Evolutionary conservation across 1,140 invertebrate species (phyloP).

Genomic region (Pogonognathellus flavescens): DNA sequence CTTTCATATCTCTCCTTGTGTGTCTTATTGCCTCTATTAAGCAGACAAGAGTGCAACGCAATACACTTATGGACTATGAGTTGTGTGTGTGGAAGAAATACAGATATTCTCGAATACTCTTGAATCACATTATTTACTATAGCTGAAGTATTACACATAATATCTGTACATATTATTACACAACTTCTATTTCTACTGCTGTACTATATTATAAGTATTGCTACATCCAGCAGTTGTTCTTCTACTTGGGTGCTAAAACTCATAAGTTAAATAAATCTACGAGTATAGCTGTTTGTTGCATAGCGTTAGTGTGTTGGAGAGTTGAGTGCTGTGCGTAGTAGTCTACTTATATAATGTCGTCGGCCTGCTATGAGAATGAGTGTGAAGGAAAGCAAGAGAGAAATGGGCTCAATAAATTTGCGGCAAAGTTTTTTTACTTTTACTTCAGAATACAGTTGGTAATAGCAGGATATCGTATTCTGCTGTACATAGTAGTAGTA

Average conservation of each 20-base stretch:
- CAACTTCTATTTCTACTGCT: too few relatives aligned
- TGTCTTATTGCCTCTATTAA: neutral
- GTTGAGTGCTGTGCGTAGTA: constrained; percentile 7
- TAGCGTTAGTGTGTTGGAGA: neutral
- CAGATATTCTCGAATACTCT: neutral
- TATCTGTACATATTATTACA: neutral
- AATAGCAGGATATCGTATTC: too few relatives aligned
- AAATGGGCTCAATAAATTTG: constrained; percentile 65
- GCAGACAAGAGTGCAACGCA: neutral
- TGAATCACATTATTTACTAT: neutral
- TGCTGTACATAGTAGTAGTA: too few relatives aligned
- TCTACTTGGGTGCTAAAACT: neutral
- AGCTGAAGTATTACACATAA: neutral
- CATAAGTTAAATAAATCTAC: neutral
- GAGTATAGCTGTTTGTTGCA: neutral
- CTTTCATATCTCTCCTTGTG: constrained; percentile 44
- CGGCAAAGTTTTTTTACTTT: constrained; percentile 31
- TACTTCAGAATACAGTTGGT: neutral
- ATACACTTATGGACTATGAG: neutral
- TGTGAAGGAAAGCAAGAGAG: constrained; percentile 51
- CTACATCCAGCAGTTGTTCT: neutral
- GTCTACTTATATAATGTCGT: neutral
- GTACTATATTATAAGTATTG: too few relatives aligned
- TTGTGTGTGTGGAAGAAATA: neutral
- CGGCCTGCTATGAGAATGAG: constrained; percentile 6